Conservation (phyloP, 2,888 invertebrate species). For the Hoplodrina ambigua region DNA sequence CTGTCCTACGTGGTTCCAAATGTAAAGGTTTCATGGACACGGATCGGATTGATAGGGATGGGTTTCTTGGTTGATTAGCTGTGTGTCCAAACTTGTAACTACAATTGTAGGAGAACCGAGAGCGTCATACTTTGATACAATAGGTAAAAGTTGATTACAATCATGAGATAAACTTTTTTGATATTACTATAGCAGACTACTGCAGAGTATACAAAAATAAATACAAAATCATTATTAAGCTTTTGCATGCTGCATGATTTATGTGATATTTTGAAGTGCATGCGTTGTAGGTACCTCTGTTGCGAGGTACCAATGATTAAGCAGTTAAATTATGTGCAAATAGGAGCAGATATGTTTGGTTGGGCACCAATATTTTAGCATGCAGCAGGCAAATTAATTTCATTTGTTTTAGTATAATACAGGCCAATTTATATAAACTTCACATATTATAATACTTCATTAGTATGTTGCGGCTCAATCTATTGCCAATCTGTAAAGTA, state of each 20-base stretch:
- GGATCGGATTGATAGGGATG: conserved; percentile 63
- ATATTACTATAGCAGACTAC: conserved; percentile 71
- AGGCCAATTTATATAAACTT: conserved; percentile 66
- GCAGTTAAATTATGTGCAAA: conserved; percentile 76
- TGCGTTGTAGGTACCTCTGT: conserved; percentile 76
- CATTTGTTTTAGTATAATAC: conserved; percentile 64
- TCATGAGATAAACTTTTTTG: conserved; percentile 53
- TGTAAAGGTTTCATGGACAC: conserved; percentile 69
- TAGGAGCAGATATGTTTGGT: conserved; percentile 69
- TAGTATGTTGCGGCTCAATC: conserved; percentile 55
- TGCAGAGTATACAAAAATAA: conserved; percentile 69
- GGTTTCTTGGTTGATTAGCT: conserved; percentile 64
- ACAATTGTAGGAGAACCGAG: conserved; percentile 68
- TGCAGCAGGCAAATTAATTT: conserved; percentile 88
- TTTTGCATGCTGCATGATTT: conserved; percentile 89
- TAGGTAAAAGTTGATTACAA: conserved; percentile 64
- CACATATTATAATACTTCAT: conserved; percentile 52
- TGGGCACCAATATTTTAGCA: conserved; percentile 79
- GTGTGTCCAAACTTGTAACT: conserved; percentile 75
- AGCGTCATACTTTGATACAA: conserved; percentile 67
- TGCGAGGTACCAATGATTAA: conserved; percentile 73
- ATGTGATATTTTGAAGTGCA: conserved; percentile 77
- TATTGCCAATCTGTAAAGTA: conserved; percentile 67
- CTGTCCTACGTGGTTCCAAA: conserved; percentile 73
- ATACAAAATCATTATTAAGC: conserved; percentile 76